These are phyloP conservation scores for Ephydatia muelleri DNA, from an alignment of 37 sponge, comb jelly and placozoan genomes.

Conservation along the genomic window DNA sequence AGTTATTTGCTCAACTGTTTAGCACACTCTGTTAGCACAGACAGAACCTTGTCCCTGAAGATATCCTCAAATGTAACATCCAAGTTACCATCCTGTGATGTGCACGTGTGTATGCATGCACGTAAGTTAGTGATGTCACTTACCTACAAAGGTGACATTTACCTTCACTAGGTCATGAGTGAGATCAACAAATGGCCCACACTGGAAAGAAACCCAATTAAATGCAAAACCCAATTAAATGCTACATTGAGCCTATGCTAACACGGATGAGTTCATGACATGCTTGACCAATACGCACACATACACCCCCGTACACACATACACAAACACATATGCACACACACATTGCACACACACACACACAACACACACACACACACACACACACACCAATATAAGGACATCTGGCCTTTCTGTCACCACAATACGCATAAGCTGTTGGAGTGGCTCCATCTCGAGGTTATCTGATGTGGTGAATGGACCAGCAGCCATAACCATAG, in stretches of 20 bases:
- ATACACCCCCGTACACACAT: neutral
- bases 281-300: neutral
- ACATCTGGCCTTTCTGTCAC: constrained; percentile 57
- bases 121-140: neutral
- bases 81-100: constrained; percentile 22
- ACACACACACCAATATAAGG: constrained; percentile 53
- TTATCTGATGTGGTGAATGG: constrained; percentile 78
- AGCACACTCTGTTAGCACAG: neutral
- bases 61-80: constrained; percentile 33
- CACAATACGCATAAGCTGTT: constrained; percentile 53
- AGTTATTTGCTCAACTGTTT: neutral
- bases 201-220: constrained; percentile 5
- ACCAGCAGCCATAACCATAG: constrained; percentile 69
- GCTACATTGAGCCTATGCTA: neutral
- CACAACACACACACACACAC: neutral
- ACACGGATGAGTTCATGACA: neutral
- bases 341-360: neutral
- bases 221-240: neutral
- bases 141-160: neutral
- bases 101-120: neutral
- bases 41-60: constrained; percentile 16
- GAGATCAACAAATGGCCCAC: constrained; percentile 71
- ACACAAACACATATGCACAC: neutral
- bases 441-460: constrained; percentile 61
- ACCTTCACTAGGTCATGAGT: constrained; percentile 60